A percentile compares a stretch with the other conserved stretches of the same genome.
Evolutionary conservation across 2,797 vertebrate genomes (phyloP).

Genomic region (Sarcophilus harrisii): DNA sequence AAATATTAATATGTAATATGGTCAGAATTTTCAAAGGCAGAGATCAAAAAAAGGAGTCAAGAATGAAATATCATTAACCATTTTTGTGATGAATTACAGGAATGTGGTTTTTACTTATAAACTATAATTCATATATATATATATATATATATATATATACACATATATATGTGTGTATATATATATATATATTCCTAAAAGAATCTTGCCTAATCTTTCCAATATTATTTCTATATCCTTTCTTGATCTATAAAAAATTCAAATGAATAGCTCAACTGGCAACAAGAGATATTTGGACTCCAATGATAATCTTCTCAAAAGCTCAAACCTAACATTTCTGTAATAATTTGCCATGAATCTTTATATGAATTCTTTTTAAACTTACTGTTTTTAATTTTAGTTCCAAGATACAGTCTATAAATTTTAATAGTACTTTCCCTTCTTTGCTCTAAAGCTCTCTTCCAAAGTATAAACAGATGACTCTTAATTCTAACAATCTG

Average conservation of each 20-base stretch:
- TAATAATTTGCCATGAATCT: not conserved
- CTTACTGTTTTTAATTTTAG: not conserved
- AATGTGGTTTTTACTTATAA: no score
- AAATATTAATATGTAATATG: not conserved
- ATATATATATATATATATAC: no score
- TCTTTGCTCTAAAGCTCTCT: not conserved
- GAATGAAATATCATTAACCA: no score
- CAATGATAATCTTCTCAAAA: not conserved
- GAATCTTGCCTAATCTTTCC: not conserved
- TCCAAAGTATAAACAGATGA: slow-evolving; percentile 7
- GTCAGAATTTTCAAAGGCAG: not conserved
- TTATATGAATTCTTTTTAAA: not conserved
- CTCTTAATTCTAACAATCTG: not conserved
- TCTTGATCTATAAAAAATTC: not conserved
- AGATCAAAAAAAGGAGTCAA: not conserved
- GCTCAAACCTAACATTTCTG: not conserved
- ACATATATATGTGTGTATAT: no score
- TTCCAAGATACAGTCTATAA: not conserved
- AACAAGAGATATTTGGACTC: not conserved
- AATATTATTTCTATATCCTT: not conserved
- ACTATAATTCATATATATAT: no score
- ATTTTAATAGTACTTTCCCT: not conserved
- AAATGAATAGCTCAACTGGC: not conserved
- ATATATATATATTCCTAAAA: not conserved
- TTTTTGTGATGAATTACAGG: no score